Evolutionary conservation across 2,888 invertebrate genomes (phyloP), one percentile per base, ranked within the genome.

Genomic region (Melanotus villosus): DNA sequence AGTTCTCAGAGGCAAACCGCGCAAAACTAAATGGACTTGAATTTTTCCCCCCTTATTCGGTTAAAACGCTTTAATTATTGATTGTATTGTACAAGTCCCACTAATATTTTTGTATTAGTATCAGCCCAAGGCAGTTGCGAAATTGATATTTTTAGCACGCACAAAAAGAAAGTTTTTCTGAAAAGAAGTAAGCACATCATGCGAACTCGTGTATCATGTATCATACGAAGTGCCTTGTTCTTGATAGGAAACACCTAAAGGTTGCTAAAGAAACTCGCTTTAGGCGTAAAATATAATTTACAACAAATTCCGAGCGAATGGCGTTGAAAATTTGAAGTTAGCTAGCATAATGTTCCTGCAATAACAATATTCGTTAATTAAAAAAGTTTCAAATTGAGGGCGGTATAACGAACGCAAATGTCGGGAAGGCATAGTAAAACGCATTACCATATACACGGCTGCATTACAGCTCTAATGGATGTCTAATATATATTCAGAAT

Each of bases 401-500:
- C 34, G 41, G 41, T 21, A 21, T 47, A 58, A 58, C 65, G 43
- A 56, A 43, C 52, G 32, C 47, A 50, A 56, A 58, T 34, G 47
- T 58, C 30, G 59, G 19, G 30, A 38, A 52, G 30, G 52, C 43
- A 65, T 21, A 65, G 45, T n/a, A 67, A 67, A 67, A 47, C 45
- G 45, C 47, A 68, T 68, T 68, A 63, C 57, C 68, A 68, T 68
- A 68, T 58, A 64, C 63, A 69, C 50, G 34, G 43, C 54, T 64
- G 68, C 64, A 65, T 65, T 69, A 65, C 68, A 59, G 64, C 41
- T 59, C 50, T 65, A 69, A 65, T 69, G 54, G 68, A 65, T 65
- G 64, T 65, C 68, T 69, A 59, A 69, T 69, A 69, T 68, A 68
- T 54, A 69, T 65, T 69, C 69, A 65, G 43, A 69, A 65, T 60